Conservation (phyloP, 2,888 invertebrate species). For the Oligia latruncula region DNA sequence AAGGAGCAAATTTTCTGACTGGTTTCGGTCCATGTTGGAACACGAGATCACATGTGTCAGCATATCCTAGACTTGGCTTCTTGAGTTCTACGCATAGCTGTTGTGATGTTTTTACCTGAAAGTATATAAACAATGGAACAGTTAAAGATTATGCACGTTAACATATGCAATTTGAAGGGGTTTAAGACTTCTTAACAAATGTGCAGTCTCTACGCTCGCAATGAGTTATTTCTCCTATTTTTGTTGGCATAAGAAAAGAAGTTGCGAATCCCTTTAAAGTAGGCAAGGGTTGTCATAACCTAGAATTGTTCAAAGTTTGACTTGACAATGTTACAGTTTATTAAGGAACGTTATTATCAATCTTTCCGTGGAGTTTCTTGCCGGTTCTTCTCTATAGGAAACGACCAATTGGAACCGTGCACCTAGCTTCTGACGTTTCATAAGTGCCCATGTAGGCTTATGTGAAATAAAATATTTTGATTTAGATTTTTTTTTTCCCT, state of each 20-base stretch:
- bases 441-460: too few species aligned
- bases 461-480: too few species aligned
- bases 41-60: constrained; percentile 95
- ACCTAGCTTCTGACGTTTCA: too few species aligned
- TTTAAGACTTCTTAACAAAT: not conserved
- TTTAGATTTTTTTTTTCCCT: too few species aligned
- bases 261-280: not conserved
- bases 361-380: too few species aligned
- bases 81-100: constrained; percentile 92
- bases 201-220: not conserved
- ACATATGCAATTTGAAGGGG: not conserved
- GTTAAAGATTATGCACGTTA: not conserved
- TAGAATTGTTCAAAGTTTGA: too few species aligned
- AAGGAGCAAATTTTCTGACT: constrained; percentile 90
- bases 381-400: too few species aligned
- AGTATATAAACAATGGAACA: not conserved
- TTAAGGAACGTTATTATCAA: too few species aligned
- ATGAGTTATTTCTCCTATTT: not conserved
- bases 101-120: constrained; percentile 94
- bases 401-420: too few species aligned
- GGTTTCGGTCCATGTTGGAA: constrained; percentile 94
- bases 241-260: not conserved
- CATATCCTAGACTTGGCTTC: constrained; percentile 93
- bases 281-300: not conserved
- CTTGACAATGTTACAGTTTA: too few species aligned